phyloP scores from a whole-genome alignment of 2,113 vertebrate genomes.

The Pelobates fuscus region DNA sequence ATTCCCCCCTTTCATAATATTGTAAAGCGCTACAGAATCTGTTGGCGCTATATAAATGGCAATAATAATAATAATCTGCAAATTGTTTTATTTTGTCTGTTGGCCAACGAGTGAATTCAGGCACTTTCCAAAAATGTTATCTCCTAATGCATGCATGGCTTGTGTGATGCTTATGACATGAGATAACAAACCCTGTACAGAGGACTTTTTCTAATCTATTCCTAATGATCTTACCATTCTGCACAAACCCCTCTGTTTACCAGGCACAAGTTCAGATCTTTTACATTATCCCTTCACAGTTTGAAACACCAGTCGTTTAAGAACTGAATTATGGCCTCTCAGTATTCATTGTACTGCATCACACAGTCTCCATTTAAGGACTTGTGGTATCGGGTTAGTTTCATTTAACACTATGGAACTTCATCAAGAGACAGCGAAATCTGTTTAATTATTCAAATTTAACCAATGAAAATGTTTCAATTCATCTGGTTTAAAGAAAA shows the following conservation, averaged over 20 bases:
- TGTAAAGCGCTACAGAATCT: too few relatives aligned
- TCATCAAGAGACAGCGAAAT: too few relatives aligned
- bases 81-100: too few relatives aligned
- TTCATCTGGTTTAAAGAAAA: too few relatives aligned
- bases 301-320: neutral
- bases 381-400: neutral
- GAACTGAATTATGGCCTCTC: neutral
- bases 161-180: neutral
- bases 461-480: too few relatives aligned
- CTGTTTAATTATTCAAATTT: too few relatives aligned
- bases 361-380: neutral
- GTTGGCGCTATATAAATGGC: too few relatives aligned
- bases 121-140: too few relatives aligned
- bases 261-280: neutral
- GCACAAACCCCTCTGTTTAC: neutral
- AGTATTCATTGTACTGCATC: neutral
- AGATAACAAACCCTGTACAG: neutral
- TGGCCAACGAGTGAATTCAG: too few relatives aligned
- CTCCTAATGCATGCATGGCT: too few relatives aligned
- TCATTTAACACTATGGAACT: neutral
- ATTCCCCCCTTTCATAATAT: too few relatives aligned
- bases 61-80: too few relatives aligned
- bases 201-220: neutral
- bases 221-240: neutral
- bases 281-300: neutral